Percentiles rank a stretch among this genome's conserved stretches.
These are phyloP conservation scores for Lichenostomus cassidix DNA, from an alignment of 2,113 vertebrate genomes.

Conservation along the genomic window DNA sequence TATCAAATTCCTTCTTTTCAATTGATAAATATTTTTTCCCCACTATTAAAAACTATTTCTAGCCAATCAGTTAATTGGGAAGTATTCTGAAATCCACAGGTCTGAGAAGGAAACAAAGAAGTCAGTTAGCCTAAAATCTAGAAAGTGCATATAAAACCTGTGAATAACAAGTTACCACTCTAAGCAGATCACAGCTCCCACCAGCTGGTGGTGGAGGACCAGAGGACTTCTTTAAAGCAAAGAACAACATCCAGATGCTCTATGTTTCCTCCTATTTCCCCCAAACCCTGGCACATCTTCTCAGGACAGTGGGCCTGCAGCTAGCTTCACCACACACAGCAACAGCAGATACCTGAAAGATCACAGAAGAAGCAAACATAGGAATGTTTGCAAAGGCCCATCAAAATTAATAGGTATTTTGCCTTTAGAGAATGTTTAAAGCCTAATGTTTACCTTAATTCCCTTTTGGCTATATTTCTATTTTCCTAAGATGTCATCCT, in stretches of 20 bases:
- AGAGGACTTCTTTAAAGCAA: background rate
- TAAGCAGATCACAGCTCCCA: background rate
- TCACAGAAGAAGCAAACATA: background rate
- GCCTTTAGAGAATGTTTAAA: background rate
- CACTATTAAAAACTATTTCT: background rate
- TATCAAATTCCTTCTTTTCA: background rate
- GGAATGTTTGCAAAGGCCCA: background rate
- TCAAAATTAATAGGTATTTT: background rate
- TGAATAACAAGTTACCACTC: background rate
- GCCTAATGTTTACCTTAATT: background rate
- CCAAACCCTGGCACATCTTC: background rate
- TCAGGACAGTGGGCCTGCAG: background rate
- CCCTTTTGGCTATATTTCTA: background rate
- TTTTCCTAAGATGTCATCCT: background rate
- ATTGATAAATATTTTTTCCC: background rate
- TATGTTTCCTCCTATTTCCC: background rate
- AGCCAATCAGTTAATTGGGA: background rate
- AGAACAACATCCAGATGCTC: background rate
- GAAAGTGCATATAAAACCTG: background rate
- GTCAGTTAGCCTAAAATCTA: background rate
- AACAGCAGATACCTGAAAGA: background rate
- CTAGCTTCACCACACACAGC: background rate
- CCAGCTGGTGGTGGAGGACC: background rate
- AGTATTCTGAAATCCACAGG: background rate
- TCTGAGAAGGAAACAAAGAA: background rate